Evolutionary conservation across 2,888 invertebrate species (phyloP), one percentile per base, ranked within the genome.

Genomic region (Pyrrhia umbra): DNA sequence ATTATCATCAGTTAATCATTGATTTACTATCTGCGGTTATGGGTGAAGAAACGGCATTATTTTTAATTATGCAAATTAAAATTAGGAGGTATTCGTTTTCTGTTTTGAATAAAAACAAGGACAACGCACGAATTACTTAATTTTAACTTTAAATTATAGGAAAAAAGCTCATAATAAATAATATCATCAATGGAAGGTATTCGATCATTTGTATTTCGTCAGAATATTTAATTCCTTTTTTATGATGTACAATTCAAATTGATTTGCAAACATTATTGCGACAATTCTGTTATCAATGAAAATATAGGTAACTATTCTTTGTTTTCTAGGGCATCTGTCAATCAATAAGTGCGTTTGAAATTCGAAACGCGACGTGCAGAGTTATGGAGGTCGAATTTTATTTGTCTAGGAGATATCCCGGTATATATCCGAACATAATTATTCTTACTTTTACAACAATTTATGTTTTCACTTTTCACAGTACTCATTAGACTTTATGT

Each of bases 351-450:
- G 37, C 45, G n/a, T 55, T 59, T 54, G 39, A 54, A 49, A 68
- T 68, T 51, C 37, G 37, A 71, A 61, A 59, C 49, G 21, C 18
- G 45, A 45, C 58, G 20, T 64, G 54, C 43, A 46, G 23, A 43
- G n/a, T 21, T 13, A 42, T 16, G 58, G 52, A 74, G 74, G 72
- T 52, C 43, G 34, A 56, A 46, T 71, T 71, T 57, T 60, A 54
- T 59, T 55, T 58, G 42, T 59, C 76, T 51, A 64, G 57, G 50
- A 47, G 56, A 71, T 67, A 57, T 71, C 62, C 64, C 59, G 67
- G 66, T 63, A 56, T 62, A 63, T 68, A 47, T 52, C 54, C 37
- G 56, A 63, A 61, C 46, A 63, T 46, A 63, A 50, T 55, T 60
- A 63, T 77, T 65, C 60, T 45, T 3, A 58, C 60, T 68, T 65